Evolutionary conservation across 2,797 vertebrate genomes (phyloP), one percentile per base, ranked within the genome.

Genomic region (Myiotriccus ornatus): DNA sequence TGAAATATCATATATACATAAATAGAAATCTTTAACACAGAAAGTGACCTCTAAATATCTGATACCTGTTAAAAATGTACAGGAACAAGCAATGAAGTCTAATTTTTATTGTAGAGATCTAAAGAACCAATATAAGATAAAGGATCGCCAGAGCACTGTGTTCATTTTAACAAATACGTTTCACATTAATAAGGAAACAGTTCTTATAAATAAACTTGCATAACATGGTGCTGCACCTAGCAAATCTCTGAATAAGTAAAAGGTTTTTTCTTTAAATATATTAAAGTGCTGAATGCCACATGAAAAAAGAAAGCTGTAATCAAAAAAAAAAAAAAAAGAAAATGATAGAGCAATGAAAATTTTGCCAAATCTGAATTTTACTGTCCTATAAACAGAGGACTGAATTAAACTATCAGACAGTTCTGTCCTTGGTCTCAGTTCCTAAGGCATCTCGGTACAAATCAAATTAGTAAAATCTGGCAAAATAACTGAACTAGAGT

Each of bases 271-370:
- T 30, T 47, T 62, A 41, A 63, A 59, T 56, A 44, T 27, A 57
- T 27, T 68, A 32, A 91, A 90, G 53, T 20, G 18, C 12, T 64
- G 13, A n/a, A 84, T 55, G 9, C 4, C 19, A 64, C 7, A 81
- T 7, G 7, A 39, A 43, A 81, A 60, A n/a, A 39, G 52, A 39
- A 53, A 55, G 2, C 2, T 32, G 9, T 34, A 59, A 64, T 30
- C 0, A 46, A 46, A 23, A 47, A 47, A 44, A 44, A 8, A 0
- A 39, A 20, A 1, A 1, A 30, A 30, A 76, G 7, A 60, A 71
- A 69, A 35, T 23, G 3, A 63, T 34, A 52, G 60, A 50, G 41
- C 10, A 82, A 59, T 32, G n/a, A 57, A 44, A 69, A 10, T 32
- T 65, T 82, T n/a, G 24, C 15, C 18, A 69, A 37, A 83, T 56